Evolutionary conservation across 2,888 invertebrate genomes (phyloP), one percentile per base, ranked within the genome.

Genomic region (Caenorhabditis sinica): DNA sequence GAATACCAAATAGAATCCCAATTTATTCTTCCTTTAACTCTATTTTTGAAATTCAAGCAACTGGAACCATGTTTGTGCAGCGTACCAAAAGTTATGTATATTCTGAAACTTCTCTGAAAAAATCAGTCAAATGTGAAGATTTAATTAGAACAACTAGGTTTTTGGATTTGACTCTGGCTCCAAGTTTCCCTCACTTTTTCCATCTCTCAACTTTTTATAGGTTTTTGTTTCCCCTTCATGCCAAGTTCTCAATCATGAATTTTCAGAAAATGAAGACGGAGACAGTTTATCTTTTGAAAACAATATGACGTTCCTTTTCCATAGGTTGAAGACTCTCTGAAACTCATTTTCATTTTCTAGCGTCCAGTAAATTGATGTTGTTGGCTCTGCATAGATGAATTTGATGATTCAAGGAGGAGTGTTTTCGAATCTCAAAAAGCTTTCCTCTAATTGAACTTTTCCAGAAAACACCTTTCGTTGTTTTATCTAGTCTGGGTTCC

Each of bases 61-160:
- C 56, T 56, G 28, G 1, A 56, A 28, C 28, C 11, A 53, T 53
- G 15, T 11, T 9, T 2, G 1, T 33, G 4, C 33, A 60, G 9
- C 28, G 28, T 28, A 28, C 20, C 28, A 1, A 56, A 28, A 4
- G 15, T 56, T 28, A 56, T 23, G n/a, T 13, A 58, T 11, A 25
- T 66, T 49, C 15, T 66, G 25, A 65, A 45, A 43, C 33, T 49
- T 49, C 23, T 40, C 8, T 43, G 17, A 30, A 45, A 36, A 40
- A 71, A 71, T 40, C 69, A 71, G 69, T 33, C 40, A 28, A 40
- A 71, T 71, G 69, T 56, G 28, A 56, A 51, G 69, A 43, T 71
- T 56, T 71, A 71, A 71, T 71, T 51, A 68, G 53, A 15, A 53
- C 25, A 23, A 23, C 20, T 36, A 20, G 15, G 8, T 20, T n/a